Conservation (phyloP, 2,888 invertebrate species). For the Mycalesis mineus region DNA sequence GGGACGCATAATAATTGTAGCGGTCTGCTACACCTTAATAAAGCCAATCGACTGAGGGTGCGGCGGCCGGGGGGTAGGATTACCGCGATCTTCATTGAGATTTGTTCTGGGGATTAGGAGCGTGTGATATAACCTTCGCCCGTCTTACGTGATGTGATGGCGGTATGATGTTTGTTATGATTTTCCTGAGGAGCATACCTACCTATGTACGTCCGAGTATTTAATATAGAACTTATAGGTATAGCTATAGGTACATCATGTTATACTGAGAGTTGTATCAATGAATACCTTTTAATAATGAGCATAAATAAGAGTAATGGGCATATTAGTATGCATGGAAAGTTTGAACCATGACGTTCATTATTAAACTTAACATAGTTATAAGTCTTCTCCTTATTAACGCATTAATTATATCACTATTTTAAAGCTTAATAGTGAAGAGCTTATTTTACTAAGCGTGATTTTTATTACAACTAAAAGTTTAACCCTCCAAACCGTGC, state of each 20-base stretch:
- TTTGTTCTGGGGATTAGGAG: slow-evolving; percentile 76
- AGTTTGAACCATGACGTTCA: too few species aligned
- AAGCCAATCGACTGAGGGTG: slow-evolving; percentile 69
- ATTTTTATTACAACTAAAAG: neutral
- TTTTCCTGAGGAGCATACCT: neutral
- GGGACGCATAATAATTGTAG: slow-evolving; percentile 78
- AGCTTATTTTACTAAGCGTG: neutral
- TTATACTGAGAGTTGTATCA: too few species aligned
- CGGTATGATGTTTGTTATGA: slow-evolving; percentile 1
- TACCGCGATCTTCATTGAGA: slow-evolving; percentile 76
- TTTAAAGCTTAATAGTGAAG: too few species aligned
- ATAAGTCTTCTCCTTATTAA: too few species aligned
- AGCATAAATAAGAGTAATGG: too few species aligned
- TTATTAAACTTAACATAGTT: too few species aligned
- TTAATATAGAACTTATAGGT: too few species aligned
- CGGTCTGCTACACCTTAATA: slow-evolving; percentile 78
- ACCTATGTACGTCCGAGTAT: too few species aligned
- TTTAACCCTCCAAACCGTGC: neutral
- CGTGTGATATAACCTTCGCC: slow-evolving; percentile 61
- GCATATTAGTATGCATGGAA: too few species aligned
- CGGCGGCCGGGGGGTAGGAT: slow-evolving; percentile 54
- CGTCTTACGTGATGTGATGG: slow-evolving; percentile 16
- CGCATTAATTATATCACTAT: too few species aligned
- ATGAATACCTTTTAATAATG: too few species aligned
- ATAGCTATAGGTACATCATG: too few species aligned